Evolutionary conservation across 2,113 vertebrate genomes (phyloP).

Genomic region (Austrofundulus limnaeus): DNA sequence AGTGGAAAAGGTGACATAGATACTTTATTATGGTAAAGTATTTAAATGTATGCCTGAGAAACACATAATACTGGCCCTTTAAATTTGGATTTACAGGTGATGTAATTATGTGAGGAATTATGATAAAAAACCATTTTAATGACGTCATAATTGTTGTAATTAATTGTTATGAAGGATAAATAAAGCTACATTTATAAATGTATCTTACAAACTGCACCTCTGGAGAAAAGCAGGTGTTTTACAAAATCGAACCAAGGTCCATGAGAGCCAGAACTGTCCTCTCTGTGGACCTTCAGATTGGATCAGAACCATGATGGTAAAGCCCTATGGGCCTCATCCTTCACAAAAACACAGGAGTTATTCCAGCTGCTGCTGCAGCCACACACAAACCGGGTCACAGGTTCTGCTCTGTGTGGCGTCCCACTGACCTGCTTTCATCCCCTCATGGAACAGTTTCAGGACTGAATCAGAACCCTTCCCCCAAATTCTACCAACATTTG

Average conservation of each 20-base stretch:
- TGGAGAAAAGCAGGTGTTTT: too few relatives aligned
- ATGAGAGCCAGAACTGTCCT: neutral
- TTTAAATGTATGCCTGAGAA: too few relatives aligned
- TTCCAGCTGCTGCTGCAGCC: conserved; percentile 14
- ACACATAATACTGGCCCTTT: too few relatives aligned
- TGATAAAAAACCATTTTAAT: too few relatives aligned
- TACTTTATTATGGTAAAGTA: too few relatives aligned
- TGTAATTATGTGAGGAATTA: too few relatives aligned
- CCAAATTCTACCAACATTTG: neutral
- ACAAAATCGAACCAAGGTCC: neutral
- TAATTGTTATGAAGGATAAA: too few relatives aligned
- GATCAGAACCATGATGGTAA: neutral
- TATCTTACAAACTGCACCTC: too few relatives aligned
- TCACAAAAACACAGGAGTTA: conserved; percentile 3
- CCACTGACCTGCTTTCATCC: neutral
- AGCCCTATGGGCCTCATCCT: neutral
- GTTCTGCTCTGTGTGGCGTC: neutral
- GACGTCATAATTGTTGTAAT: too few relatives aligned
- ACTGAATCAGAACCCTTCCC: neutral
- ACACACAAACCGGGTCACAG: conserved; percentile 4
- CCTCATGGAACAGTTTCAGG: neutral
- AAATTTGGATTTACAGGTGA: too few relatives aligned
- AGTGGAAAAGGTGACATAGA: too few relatives aligned
- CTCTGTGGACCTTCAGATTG: neutral
- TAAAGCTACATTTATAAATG: too few relatives aligned